Percentiles rank a stretch among this genome's conserved stretches.
phyloP scores from a whole-genome alignment of 2,888 invertebrate genomes.

The Athetis lepigone region DNA sequence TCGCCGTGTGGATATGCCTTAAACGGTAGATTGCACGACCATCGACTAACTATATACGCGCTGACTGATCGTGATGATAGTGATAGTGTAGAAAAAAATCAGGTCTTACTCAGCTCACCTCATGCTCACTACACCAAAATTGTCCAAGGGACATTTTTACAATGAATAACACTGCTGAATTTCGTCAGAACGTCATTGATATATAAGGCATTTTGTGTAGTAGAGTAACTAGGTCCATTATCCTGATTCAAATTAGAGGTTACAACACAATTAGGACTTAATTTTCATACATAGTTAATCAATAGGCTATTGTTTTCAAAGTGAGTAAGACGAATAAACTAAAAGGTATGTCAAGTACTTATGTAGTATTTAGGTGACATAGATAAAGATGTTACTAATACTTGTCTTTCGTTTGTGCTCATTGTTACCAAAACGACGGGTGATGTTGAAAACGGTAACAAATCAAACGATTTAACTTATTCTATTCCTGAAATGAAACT shows the following conservation, averaged over 20 bases:
- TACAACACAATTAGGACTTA: slow-evolving; percentile 28
- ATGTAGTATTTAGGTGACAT: slow-evolving; percentile 57
- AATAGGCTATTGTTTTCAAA: slow-evolving; percentile 49
- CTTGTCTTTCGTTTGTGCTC: slow-evolving; percentile 13
- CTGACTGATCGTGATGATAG: too few species aligned
- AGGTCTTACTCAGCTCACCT: too few species aligned
- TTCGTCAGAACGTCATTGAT: slow-evolving; percentile 7
- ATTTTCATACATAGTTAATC: slow-evolving; percentile 50
- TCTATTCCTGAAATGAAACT: too few species aligned
- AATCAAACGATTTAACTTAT: too few species aligned
- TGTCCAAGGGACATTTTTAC: too few species aligned
- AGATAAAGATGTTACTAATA: slow-evolving; percentile 16
- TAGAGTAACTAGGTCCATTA: slow-evolving; percentile 13
- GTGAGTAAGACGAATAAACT: slow-evolving; percentile 23
- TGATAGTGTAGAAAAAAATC: too few species aligned
- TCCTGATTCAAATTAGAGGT: slow-evolving; percentile 26
- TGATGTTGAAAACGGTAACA: too few species aligned
- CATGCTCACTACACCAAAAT: too few species aligned
- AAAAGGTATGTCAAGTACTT: slow-evolving; percentile 1
- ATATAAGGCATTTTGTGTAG: not conserved
- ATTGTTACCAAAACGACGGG: not conserved
- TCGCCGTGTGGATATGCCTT: too few species aligned
- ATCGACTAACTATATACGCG: too few species aligned
- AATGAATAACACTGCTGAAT: too few species aligned
- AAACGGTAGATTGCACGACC: too few species aligned